These are phyloP conservation scores for Pseudotriccus pelzelni DNA, from an alignment of 2,797 vertebrate genomes.

Conservation along the genomic window DNA sequence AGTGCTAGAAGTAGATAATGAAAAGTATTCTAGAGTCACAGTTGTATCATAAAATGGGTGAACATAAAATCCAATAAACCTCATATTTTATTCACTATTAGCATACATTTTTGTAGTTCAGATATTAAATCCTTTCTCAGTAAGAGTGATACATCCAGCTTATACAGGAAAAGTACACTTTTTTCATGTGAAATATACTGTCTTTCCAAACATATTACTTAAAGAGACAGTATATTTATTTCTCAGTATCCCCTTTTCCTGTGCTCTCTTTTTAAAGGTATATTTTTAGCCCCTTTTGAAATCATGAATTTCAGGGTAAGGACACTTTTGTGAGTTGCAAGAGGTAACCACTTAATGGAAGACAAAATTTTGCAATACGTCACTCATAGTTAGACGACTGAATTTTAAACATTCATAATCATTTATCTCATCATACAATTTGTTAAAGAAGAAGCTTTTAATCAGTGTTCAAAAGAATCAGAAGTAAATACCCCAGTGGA, in stretches of 20 bases:
- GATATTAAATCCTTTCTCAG: not conserved
- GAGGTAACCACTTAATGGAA: not conserved
- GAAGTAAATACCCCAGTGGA: not conserved
- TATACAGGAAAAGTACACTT: rapidly evolving
- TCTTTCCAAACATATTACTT: not conserved
- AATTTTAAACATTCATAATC: not conserved
- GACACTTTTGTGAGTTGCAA: not conserved
- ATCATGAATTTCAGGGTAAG: not conserved
- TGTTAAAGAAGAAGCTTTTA: not conserved
- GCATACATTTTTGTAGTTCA: not conserved
- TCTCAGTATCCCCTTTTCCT: not conserved
- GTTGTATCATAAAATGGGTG: not conserved
- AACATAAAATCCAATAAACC: not conserved
- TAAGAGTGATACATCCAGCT: not conserved
- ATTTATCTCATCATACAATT: not conserved
- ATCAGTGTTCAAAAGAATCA: not conserved
- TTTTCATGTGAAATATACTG: not conserved
- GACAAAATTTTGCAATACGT: not conserved
- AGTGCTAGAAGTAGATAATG: not conserved
- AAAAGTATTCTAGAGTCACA: not conserved
- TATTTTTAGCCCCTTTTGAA: not conserved
- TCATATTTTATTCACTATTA: not conserved
- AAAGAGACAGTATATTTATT: not conserved
- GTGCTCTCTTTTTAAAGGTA: not conserved
- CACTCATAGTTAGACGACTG: not conserved